Conservation (phyloP, 1,140 invertebrate genomes). For the Pemphigus obesinymphae region DNA sequence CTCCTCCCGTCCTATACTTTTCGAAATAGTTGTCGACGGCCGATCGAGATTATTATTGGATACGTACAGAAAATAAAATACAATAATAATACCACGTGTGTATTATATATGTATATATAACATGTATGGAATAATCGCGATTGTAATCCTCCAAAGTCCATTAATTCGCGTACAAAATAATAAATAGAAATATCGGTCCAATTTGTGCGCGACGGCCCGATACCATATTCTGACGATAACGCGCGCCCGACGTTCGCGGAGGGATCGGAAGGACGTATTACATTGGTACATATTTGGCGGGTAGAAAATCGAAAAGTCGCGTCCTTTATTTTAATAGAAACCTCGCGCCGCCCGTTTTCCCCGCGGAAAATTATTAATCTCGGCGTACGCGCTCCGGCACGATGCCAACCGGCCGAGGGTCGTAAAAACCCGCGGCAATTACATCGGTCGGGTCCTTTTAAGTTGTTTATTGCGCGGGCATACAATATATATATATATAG, state of each 20-base stretch:
- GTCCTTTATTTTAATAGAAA: conserved; percentile 19
- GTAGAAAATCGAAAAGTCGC: conserved; percentile 6
- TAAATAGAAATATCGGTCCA: conserved; percentile 29
- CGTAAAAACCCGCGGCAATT: conserved; percentile 40
- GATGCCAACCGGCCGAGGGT: conserved; percentile 22
- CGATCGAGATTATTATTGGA: background rate
- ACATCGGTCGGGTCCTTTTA: conserved; percentile 12
- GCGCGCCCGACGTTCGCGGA: background rate
- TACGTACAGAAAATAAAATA: background rate
- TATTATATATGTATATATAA: background rate
- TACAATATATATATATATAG: too few relatives aligned
- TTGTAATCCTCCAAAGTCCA: conserved; percentile 14
- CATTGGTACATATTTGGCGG: background rate
- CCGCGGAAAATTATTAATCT: conserved; percentile 37
- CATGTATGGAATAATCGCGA: background rate
- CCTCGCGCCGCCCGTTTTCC: background rate
- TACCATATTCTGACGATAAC: background rate
- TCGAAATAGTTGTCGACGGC: background rate
- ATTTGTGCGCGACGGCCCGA: conserved; percentile 7
- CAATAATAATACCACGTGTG: background rate
- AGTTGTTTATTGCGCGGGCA: conserved; percentile 30
- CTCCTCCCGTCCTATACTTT: background rate
- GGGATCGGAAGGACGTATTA: background rate
- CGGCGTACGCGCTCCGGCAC: background rate
- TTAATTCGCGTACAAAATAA: conserved; percentile 34